phyloP scores from a whole-genome alignment of 2,797 vertebrate genomes.

The Huso huso region DNA sequence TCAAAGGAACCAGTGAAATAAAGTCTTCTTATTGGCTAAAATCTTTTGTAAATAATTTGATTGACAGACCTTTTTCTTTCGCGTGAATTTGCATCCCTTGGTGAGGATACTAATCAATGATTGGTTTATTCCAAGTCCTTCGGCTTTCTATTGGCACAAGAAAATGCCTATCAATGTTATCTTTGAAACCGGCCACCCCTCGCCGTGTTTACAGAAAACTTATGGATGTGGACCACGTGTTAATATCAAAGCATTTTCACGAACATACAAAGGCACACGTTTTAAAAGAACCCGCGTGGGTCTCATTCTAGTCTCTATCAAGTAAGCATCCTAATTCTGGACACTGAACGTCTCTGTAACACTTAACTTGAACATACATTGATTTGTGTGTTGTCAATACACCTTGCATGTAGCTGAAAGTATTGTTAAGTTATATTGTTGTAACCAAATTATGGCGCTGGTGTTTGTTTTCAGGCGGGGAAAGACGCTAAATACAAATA shows the following conservation, averaged over 20 bases:
- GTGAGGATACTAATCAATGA: not conserved
- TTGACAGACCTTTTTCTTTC: constrained; percentile 4
- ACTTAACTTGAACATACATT: too few species aligned
- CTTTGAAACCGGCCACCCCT: constrained; percentile 25
- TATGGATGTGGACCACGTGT: not conserved
- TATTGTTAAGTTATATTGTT: too few species aligned
- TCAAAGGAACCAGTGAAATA: constrained; percentile 25
- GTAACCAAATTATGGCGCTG: too few species aligned
- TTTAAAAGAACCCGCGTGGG: too few species aligned
- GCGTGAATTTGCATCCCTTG: not conserved
- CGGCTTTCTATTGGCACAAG: not conserved
- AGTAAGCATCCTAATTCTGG: too few species aligned
- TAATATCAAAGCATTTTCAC: not conserved
- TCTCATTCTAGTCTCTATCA: too few species aligned
- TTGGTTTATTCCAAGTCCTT: not conserved
- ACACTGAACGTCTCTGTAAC: too few species aligned
- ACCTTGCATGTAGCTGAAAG: too few species aligned
- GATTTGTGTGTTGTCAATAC: too few species aligned
- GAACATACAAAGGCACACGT: too few species aligned
- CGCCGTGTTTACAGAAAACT: constrained; percentile 15
- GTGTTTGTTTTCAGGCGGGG: too few species aligned
- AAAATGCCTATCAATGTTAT: not conserved
- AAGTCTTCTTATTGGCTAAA: constrained; percentile 38
- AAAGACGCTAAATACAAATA: too few species aligned
- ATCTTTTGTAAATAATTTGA: constrained; percentile 30